Evolutionary conservation across 2,113 vertebrate species (phyloP).

Genomic region (Bufo bufo): DNA sequence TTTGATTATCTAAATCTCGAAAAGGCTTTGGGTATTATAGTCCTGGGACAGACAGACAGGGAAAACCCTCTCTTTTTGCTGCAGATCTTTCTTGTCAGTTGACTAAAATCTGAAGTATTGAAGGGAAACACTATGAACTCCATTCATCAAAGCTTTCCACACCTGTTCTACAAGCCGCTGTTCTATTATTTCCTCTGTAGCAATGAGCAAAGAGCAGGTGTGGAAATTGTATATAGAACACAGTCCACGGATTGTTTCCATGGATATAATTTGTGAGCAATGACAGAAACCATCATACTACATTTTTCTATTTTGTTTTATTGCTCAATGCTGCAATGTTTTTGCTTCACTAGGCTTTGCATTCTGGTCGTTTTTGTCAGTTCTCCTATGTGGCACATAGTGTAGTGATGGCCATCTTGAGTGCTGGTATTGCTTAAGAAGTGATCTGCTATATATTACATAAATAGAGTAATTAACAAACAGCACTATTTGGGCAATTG

Average conservation of each 20-base stretch:
- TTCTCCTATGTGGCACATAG: not conserved
- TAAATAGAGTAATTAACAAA: no score
- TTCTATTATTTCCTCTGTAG: conserved; percentile 50
- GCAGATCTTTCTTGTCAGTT: conserved; percentile 18
- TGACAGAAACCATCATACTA: conserved; percentile 57
- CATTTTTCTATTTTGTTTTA: conserved; percentile 60
- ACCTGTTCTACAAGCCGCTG: conserved; percentile 49
- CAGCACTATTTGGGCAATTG: no score
- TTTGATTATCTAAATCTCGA: not conserved
- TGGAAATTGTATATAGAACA: conserved; percentile 53
- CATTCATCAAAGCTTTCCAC: conserved; percentile 57
- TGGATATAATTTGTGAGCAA: conserved; percentile 53
- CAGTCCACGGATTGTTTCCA: conserved; percentile 53
- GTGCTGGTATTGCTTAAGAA: not conserved
- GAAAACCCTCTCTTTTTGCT: not conserved
- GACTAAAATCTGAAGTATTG: conserved; percentile 52
- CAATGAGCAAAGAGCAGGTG: conserved; percentile 48
- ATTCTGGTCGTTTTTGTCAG: conserved; percentile 46
- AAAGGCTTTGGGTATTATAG: not conserved
- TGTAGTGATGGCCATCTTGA: not conserved
- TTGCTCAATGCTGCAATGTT: conserved; percentile 50
- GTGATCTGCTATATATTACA: no score
- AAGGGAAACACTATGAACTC: conserved; percentile 54
- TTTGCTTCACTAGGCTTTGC: conserved; percentile 50
- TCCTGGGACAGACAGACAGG: not conserved